Evolutionary conservation across 2,113 vertebrate genomes (phyloP).

Genomic region (Leucosticte australis): DNA sequence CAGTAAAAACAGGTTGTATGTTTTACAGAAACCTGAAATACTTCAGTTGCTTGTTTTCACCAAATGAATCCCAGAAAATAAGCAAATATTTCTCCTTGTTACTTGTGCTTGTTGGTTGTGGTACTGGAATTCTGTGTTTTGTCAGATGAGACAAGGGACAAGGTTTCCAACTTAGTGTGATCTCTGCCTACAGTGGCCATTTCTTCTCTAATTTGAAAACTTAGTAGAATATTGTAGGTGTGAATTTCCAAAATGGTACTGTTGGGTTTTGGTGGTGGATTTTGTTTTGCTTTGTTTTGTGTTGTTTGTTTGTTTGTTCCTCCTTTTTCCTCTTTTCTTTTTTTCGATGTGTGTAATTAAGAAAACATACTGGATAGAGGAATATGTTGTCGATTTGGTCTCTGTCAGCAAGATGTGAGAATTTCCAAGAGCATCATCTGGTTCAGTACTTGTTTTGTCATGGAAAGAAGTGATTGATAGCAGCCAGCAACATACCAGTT

Average conservation of each 20-base stretch:
- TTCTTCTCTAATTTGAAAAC: neutral
- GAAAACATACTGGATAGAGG: neutral
- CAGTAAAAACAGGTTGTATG: neutral
- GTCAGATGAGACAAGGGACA: neutral
- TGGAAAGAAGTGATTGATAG: constrained; percentile 8
- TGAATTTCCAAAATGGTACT: neutral
- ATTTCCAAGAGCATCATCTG: constrained; percentile 7
- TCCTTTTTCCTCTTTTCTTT: neutral
- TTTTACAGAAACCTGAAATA: neutral
- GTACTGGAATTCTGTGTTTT: neutral
- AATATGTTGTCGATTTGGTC: neutral
- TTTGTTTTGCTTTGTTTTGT: neutral
- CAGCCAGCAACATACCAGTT: neutral
- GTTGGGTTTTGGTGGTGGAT: neutral
- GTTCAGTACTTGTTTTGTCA: constrained; percentile 10
- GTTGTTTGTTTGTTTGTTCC: too few species aligned
- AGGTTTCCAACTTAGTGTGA: neutral
- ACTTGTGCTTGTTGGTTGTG: neutral
- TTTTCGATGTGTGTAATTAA: neutral
- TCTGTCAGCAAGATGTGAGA: neutral
- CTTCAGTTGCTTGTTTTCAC: neutral
- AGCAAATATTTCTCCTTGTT: neutral
- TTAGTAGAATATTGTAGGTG: neutral
- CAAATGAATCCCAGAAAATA: neutral
- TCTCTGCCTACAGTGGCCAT: neutral